A percentile compares a stretch with the other conserved stretches of the same genome.
These are phyloP conservation scores for Argya squamiceps DNA, from an alignment of 2,797 vertebrate species.

Conservation along the genomic window DNA sequence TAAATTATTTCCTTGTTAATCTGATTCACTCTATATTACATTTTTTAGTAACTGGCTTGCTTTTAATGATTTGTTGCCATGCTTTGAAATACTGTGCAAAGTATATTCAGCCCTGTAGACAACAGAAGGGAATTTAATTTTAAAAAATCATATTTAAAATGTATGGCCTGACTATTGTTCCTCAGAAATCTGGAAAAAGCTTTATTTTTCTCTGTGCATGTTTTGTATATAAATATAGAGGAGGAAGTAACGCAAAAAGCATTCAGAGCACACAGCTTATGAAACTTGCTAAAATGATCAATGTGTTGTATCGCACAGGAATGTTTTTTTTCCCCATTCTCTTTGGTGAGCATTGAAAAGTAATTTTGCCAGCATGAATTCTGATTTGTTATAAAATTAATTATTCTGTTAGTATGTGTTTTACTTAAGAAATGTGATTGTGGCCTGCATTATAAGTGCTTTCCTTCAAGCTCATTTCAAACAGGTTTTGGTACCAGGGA, in stretches of 20 bases:
- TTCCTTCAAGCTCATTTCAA: neutral
- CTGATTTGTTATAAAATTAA: neutral
- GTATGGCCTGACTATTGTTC: neutral
- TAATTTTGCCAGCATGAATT: neutral
- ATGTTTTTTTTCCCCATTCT: rapidly evolving
- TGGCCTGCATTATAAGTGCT: neutral
- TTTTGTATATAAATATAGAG: neutral
- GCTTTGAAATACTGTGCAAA: neutral
- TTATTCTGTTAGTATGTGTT: neutral
- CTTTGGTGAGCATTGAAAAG: neutral
- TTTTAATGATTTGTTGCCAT: neutral
- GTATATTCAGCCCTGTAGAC: neutral
- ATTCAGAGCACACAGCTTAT: neutral
- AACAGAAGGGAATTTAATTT: neutral
- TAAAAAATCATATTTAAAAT: neutral
- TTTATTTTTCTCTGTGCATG: neutral
- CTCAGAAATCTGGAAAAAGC: neutral
- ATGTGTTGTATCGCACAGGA: neutral
- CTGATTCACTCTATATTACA: neutral
- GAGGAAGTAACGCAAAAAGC: neutral
- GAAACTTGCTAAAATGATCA: conserved; percentile 14
- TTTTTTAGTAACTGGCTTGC: neutral
- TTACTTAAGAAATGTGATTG: neutral
- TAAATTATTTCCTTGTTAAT: neutral
- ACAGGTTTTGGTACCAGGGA: neutral